Percentiles rank a stretch among this genome's conserved stretches.
Evolutionary conservation across 2,113 vertebrate species (phyloP).

Genomic region (Marcusenius ussheri): DNA sequence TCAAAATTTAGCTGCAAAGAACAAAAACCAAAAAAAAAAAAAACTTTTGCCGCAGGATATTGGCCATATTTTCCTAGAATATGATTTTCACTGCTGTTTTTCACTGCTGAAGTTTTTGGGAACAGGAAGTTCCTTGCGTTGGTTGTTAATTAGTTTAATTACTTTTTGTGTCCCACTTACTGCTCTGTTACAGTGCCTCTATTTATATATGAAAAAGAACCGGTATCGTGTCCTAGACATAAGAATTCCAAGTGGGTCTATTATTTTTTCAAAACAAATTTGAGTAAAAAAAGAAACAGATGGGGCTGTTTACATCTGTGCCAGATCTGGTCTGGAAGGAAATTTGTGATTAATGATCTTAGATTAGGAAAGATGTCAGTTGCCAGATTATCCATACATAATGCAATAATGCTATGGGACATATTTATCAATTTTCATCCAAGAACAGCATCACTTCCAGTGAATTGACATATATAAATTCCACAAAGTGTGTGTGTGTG

Average conservation of each 20-base stretch:
- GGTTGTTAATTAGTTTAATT: not conserved
- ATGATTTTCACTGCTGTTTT: not conserved
- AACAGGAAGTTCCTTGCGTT: not conserved
- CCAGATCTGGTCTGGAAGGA: not conserved
- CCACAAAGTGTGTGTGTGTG: not conserved
- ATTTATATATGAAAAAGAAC: not conserved
- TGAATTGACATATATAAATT: not conserved
- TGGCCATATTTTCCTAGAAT: not conserved
- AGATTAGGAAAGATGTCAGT: not conserved
- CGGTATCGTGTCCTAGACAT: not conserved
- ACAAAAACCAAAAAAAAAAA: not conserved
- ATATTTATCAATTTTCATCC: not conserved
- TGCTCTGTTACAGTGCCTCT: not conserved
- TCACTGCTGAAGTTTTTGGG: not conserved
- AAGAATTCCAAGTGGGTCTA: not conserved
- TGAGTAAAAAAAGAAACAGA: not conserved
- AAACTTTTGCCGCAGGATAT: not conserved
- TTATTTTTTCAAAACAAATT: not conserved
- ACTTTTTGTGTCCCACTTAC: not conserved
- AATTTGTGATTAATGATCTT: not conserved
- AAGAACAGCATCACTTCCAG: not conserved
- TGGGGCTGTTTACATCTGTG: constrained; percentile 6
- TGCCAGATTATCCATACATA: not conserved
- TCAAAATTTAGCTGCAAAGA: not conserved
- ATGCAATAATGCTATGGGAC: not conserved